phyloP scores from a whole-genome alignment of 2,113 vertebrate genomes.

The Oncorhynchus mykiss region DNA sequence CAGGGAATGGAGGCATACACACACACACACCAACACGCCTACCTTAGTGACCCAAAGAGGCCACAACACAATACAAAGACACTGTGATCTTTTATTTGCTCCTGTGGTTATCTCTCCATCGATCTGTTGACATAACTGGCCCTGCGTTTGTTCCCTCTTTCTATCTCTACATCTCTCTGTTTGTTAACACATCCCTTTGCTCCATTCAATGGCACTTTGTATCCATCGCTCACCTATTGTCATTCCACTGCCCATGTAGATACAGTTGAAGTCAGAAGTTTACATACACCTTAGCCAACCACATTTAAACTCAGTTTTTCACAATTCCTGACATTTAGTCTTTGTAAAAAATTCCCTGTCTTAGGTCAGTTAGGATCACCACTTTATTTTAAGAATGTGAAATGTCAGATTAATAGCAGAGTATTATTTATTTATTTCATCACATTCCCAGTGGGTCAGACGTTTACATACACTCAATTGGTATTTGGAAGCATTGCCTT shows the following conservation, averaged over 20 bases:
- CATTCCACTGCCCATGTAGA: slow-evolving; percentile 18
- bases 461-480: too few relatives aligned
- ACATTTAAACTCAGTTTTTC: too few relatives aligned
- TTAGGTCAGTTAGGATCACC: too few relatives aligned
- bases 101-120: slow-evolving; percentile 40
- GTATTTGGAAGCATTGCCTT: too few relatives aligned
- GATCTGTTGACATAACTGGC: slow-evolving; percentile 48
- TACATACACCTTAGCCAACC: too few relatives aligned
- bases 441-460: too few relatives aligned
- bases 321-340: too few relatives aligned
- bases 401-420: too few relatives aligned
- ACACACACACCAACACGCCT: background rate
- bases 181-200: slow-evolving; percentile 54
- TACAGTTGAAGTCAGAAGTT: background rate
- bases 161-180: slow-evolving; percentile 51
- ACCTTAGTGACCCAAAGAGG: background rate
- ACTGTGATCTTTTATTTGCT: slow-evolving; percentile 36
- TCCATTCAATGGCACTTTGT: slow-evolving; percentile 57
- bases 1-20: too few relatives aligned
- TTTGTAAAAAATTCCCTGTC: too few relatives aligned
- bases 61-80: slow-evolving; percentile 8
- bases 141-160: slow-evolving; percentile 35
- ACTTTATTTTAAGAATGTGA: too few relatives aligned
- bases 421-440: too few relatives aligned
- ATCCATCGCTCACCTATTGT: slow-evolving; percentile 25